Evolutionary conservation across 2,113 vertebrate genomes (phyloP), one percentile per base, ranked within the genome.

Genomic region (Sinocyclocheilus maitianheensis): DNA sequence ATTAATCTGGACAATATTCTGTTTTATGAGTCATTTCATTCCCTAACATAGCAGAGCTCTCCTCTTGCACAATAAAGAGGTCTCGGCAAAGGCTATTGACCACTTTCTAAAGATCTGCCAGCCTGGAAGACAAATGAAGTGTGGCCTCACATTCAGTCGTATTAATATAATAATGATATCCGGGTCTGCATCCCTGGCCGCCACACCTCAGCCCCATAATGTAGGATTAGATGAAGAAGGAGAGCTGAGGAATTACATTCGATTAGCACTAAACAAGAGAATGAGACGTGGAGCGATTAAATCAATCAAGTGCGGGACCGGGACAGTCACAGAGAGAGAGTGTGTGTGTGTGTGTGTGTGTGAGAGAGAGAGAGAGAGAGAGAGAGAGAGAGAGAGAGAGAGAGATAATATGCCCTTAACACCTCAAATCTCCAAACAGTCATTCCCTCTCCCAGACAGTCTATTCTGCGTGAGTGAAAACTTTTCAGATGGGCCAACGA

Each of bases 111-210:
- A 90, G 91, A 91, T 60, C 51, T 92, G 93, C 91, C 93, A 93
- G 91, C 89, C 87, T 48, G 90, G 86, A 83, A 92, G 93, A 95
- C 93, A 94, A 94, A 95, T 94, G 91, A 93, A 94, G 93, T 92
- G 92, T 91, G 90, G 89, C 92, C 91, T 92, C 91, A 89, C 90
- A 91, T 91, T 90, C 90, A 60, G 83, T 78, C 84, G 86, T 91
- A 94, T 94, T 95, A 93, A 94, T 94, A 94, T 95, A 93, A 93
- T 94, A 93, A 95, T 95, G 93, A 94, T 94, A 90, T 88, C 90
- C 91, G 92, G 91, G 91, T 92, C 92, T 87, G 87, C 86, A 90
- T 90, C 92, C 93, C 91, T 53, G 87, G 84, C 74, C 83, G 90
- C 90, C 87, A 78, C 46, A 88, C 89, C 90, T 86, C 92, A 91